Conservation (phyloP, 2,888 invertebrate species). For the Uloborus plumipes region DNA sequence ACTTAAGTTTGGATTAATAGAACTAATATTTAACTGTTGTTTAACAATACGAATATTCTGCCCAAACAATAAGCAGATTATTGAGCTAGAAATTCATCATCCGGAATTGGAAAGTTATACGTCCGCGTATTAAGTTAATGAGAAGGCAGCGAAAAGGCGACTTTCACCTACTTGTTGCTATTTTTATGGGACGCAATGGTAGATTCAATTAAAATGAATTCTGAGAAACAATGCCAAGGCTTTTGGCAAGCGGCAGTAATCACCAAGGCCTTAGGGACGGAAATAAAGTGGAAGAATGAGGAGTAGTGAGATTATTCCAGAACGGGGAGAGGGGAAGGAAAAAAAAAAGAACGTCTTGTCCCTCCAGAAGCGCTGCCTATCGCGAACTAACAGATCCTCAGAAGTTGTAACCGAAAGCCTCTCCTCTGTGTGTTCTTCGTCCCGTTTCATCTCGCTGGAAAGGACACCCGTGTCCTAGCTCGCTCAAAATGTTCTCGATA, state of each 20-base stretch:
- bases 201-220: conserved; percentile 47
- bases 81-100: too few species aligned
- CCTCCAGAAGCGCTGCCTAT: neutral
- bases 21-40: too few species aligned
- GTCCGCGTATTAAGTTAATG: too few species aligned
- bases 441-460: too few species aligned
- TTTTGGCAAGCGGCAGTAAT: conserved; percentile 54
- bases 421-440: neutral
- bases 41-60: too few species aligned
- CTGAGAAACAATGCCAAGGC: conserved; percentile 51
- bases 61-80: too few species aligned
- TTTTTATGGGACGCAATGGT: conserved; percentile 33
- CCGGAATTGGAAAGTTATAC: too few species aligned
- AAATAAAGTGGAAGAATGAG: conserved; percentile 60
- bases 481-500: conserved; percentile 35
- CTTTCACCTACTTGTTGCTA: conserved; percentile 45
- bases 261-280: conserved; percentile 49
- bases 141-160: neutral
- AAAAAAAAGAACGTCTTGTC: conserved; percentile 29
- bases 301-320: conserved; percentile 23
- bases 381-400: too few species aligned
- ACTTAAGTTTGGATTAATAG: too few species aligned
- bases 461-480: too few species aligned
- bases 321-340: conserved; percentile 1
- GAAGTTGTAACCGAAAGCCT: neutral